Base-by-base conservation (phyloP, 1,140 invertebrate genomes). In the Drosophila ficusphila region DNA sequence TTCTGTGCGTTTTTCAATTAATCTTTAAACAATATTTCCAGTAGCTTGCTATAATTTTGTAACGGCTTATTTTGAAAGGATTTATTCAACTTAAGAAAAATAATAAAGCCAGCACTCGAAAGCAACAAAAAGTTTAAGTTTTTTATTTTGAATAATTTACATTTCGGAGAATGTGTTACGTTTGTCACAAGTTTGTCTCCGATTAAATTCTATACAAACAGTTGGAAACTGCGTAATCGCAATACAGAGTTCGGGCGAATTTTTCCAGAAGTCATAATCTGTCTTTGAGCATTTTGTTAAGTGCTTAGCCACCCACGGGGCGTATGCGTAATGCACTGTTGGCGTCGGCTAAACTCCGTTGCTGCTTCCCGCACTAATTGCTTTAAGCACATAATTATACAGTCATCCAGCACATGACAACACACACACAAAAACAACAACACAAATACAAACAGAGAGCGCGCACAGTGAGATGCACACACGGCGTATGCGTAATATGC, bases 321-420 rank as follows among this genome's bases (percentile, higher is more conserved):
- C 56, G 70, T 73, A 73, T 73, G n/a, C 69, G 70, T 36, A 76
- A 62, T 67, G 64, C 62, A 67, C 69, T 44, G 52, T 56, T 70
- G 73, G 36, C 44, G 33, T 44, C 58, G 41, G 62, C 76, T 69
- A 67, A 60, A 52, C 76, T 74, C 47, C 29, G 33, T 21, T 0
- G 23, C 47, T 68, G 48, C 52, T 68, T 61, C 52, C 70, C 47
- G 52, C 57, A 79, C 76, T 79, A 79, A 79, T 79, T 79, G 76
- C 65, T 79, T 79, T 70, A 79, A 79, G 76, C 76, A 75, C 76
- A 79, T 79, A 79, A 79, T 79, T 79, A 79, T 79, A 79, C 76
- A 75, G 70, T 25, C 70, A 79, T 41, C 62, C 68, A 52, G 36
- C 25, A 14, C 48, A 31, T 41, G 36, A 42, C 60, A 44, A 19